A percentile compares a stretch with the other conserved stretches of the same genome.
These are phyloP conservation scores for Haemorhous mexicanus DNA, from an alignment of 2,113 vertebrate genomes.

Conservation along the genomic window DNA sequence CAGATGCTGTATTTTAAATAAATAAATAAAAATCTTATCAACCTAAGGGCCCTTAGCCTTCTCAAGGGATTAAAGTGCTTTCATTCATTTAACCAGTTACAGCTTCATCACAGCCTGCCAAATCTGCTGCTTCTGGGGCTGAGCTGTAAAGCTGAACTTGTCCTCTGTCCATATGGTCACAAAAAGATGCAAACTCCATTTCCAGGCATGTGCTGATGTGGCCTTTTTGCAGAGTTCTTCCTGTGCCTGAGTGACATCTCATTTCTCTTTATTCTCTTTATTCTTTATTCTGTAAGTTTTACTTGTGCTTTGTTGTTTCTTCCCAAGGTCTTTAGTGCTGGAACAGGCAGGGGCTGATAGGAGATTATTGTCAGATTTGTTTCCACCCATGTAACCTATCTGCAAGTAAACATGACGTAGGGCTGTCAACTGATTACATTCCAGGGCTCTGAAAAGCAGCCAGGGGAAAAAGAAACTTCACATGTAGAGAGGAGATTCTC, in stretches of 20 bases:
- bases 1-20: constrained; percentile 38
- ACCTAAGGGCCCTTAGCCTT: constrained; percentile 42
- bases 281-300: not conserved
- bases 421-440: constrained; percentile 17
- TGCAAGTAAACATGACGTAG: constrained; percentile 7
- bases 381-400: constrained; percentile 35
- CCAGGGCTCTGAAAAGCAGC: not conserved
- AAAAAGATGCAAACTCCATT: not conserved
- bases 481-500: not conserved
- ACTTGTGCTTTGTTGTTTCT: not conserved
- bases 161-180: constrained; percentile 31
- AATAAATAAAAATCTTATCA: constrained; percentile 42
- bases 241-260: not conserved
- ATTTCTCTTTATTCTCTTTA: not conserved
- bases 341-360: not conserved
- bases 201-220: not conserved
- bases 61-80: constrained; percentile 55
- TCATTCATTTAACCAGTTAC: constrained; percentile 51
- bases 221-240: not conserved
- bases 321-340: not conserved
- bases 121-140: constrained; percentile 34
- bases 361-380: constrained; percentile 39
- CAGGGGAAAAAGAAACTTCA: not conserved
- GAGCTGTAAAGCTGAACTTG: constrained; percentile 45
- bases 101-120: constrained; percentile 14